Evolutionary conservation across 2,888 invertebrate species (phyloP), one percentile per base, ranked within the genome.

Genomic region (Athalia cordata): DNA sequence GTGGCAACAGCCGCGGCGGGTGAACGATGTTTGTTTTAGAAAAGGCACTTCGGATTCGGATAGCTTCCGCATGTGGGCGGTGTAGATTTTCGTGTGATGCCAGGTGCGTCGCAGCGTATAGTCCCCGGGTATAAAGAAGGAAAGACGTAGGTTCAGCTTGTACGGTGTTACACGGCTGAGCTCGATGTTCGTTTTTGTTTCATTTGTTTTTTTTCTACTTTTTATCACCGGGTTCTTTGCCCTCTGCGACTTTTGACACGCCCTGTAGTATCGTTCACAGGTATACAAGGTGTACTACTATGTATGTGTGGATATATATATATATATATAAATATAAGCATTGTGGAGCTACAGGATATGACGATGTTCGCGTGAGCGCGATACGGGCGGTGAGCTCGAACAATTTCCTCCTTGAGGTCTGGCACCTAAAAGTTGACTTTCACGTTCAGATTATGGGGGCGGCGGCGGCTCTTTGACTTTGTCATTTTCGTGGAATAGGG

Each of bases 301-400:
- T 5, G 13, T 50, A 5, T n/a, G 29, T 29, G 29, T 29, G 29
- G 2, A 29, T 29, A 29, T 29, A 29, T n/a, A n/a, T n/a, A n/a
- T n/a, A n/a, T n/a, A n/a, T 29, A 29, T 29, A 29, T 29, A 29
- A 29, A 29, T 29, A 55, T 7, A 61, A n/a, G 59, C 75, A 6
- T 74, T 49, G 74, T 61, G n/a, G 64, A 50, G 75, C 75, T 62
- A 75, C 75, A 75, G 75, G 75, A 75, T 75, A 52, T 72, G 72
- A 72, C 72, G 59, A 15, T 59, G 72, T 72, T 68, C 13, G 72
- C 59, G 47, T 61, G 61, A 72, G 72, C 72, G 15, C 72, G 72
- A 72, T 72, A 72, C 50, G 75, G 62, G 29, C 62, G 64, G 75
- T 75, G 75, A 50, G 61, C 64, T 62, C 43, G 75, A 75, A 52